Conservation (phyloP, 2,113 vertebrate species). For the Lamprotornis superbus region DNA sequence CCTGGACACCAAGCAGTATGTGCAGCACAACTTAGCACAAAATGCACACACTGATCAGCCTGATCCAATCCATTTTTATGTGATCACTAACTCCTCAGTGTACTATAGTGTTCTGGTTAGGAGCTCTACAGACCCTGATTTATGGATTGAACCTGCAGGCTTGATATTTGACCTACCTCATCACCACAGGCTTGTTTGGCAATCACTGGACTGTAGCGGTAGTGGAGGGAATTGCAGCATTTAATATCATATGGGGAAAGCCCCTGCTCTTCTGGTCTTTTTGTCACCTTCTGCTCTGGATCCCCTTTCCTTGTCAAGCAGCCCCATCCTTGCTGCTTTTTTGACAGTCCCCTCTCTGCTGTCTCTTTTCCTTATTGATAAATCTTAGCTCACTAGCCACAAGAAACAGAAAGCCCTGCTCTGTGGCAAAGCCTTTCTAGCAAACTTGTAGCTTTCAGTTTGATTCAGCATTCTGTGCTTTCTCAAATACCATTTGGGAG, state of each 20-base stretch:
- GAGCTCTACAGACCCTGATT: neutral
- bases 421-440: neutral
- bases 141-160: neutral
- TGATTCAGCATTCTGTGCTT: neutral
- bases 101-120: neutral
- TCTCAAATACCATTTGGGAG: neutral
- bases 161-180: neutral
- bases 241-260: fast-evolving
- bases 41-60: neutral
- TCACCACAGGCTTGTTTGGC: neutral
- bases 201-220: neutral
- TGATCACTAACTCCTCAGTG: neutral
- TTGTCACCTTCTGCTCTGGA: neutral
- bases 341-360: neutral
- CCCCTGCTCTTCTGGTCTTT: neutral
- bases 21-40: neutral
- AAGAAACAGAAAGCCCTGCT: neutral
- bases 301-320: neutral
- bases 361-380: neutral
- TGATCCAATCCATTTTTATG: neutral
- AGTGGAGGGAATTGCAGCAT: neutral
- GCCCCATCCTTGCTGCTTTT: neutral
- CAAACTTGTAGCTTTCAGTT: neutral
- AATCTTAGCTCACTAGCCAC: neutral
- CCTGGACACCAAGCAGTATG: fast-evolving